Evolutionary conservation across 2,113 vertebrate species (phyloP).

Genomic region (Gymnocephalus cernua): DNA sequence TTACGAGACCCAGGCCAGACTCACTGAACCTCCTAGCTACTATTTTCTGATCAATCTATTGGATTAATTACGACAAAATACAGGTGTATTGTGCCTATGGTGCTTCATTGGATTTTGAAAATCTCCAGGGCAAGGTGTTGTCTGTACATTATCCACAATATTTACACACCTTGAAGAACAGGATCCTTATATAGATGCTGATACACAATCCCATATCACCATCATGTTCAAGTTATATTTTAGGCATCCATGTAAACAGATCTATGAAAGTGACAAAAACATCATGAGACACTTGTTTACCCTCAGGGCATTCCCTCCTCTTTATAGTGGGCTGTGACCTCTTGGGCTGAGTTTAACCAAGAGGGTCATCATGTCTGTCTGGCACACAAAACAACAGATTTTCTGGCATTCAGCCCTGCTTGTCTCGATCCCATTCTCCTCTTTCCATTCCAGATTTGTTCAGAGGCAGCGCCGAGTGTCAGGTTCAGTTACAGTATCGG

Average conservation of each 20-base stretch:
- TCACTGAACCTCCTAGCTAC: neutral
- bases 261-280: conserved; percentile 19
- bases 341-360: conserved; percentile 55
- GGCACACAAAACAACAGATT: conserved; percentile 68
- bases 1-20: neutral
- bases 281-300: conserved; percentile 42
- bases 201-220: conserved; percentile 11
- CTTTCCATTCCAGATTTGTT: conserved; percentile 67
- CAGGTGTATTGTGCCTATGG: neutral
- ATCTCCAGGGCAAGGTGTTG: neutral
- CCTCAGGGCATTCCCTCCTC: conserved; percentile 36
- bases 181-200: neutral
- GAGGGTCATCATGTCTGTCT: conserved; percentile 66
- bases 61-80: neutral
- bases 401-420: conserved; percentile 55
- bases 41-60: neutral
- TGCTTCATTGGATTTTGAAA: neutral
- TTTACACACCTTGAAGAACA: neutral
- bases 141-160: neutral
- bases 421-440: conserved; percentile 62
- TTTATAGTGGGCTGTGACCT: conserved; percentile 53
- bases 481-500: conserved; percentile 74
- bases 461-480: conserved; percentile 70
- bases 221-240: conserved; percentile 3
- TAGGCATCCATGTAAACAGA: conserved; percentile 15